Base-by-base conservation (phyloP, 2,888 invertebrate genomes). In the Dicroscelio sp. region DNA sequence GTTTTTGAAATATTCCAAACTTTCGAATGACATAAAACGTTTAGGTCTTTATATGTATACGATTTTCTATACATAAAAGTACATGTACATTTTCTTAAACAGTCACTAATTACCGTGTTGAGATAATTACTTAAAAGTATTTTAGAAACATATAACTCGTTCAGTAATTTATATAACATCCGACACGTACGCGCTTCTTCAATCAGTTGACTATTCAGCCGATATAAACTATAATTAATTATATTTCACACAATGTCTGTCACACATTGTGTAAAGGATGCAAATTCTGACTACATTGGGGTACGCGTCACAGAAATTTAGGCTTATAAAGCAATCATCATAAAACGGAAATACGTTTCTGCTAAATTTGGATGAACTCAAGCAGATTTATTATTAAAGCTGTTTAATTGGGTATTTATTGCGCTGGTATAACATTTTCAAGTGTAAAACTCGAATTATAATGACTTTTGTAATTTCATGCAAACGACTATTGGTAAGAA, bases 1-100 rank as follows among this genome's bases (percentile, higher is more conserved):
- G 8, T 63, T 78, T 86, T 80, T 73, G 30, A 43, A n/a, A 30
- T 30, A 71, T 65, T 75, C 58, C 35, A 20, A 88, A 83, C 83
- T 88, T 88, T 88, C 88, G 10, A 88, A 88, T 71, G 84, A 25
- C 73, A 84, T 80, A 67, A 86, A 83, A 84, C 78, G 38, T 88
- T 88, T 88, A 87, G 76, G 43, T 80, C 80, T 80, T 73, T 87
- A 87, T 80, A 55, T 35, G 52, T 48, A n/a, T 52, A 75, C 65
- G 33, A 55, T 75, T 79, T 73, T 38, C 14, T 60, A 8, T 30
- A 25, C 43, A 55, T 87, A 75, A 87, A 87, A 58, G 35, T 65
- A 31, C 23, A 76, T 55, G 43, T 38, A 63, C 38, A 65, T 79
- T 73, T 73, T 80, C 80, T 63, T 86, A 80, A 86, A 80, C 48